Percentiles rank a stretch among this genome's conserved stretches.
These are phyloP conservation scores for Meganola albula DNA, from an alignment of 2,888 invertebrate genomes.

Conservation along the genomic window DNA sequence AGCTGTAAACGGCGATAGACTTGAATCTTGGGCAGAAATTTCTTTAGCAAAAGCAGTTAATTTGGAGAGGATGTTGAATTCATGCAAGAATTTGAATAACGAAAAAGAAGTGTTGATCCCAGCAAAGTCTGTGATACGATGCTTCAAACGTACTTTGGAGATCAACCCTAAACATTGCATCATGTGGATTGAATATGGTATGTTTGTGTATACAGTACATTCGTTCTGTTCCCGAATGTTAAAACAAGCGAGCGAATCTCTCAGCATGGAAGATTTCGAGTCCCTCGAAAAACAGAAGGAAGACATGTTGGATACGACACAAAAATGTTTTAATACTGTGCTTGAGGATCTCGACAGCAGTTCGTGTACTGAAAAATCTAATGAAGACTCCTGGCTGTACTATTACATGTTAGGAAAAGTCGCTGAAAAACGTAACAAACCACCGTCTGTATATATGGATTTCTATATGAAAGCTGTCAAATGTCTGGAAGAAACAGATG, in stretches of 20 bases:
- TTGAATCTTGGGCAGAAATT: conserved; percentile 96
- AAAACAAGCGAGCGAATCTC: conserved; percentile 86
- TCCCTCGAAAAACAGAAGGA: conserved; percentile 86
- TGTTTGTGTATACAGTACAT: conserved; percentile 92
- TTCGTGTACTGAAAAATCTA: conserved; percentile 73
- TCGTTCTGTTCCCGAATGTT: conserved; percentile 92
- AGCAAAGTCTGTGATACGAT: conserved; percentile 85
- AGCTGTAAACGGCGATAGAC: conserved; percentile 85
- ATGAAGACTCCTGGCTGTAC: conserved; percentile 94
- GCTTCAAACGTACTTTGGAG: conserved; percentile 88
- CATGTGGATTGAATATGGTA: conserved; percentile 94
- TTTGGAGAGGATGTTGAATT: conserved; percentile 88
- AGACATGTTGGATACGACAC: conserved; percentile 86
- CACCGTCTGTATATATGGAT: conserved; percentile 84
- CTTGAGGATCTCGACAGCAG: conserved; percentile 78
- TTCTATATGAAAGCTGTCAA: conserved; percentile 89
- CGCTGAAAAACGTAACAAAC: conserved; percentile 88
- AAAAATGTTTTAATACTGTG: conserved; percentile 86
- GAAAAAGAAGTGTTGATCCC: conserved; percentile 82
- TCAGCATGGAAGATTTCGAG: conserved; percentile 86
- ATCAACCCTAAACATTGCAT: conserved; percentile 85
- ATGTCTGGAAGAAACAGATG: conserved; percentile 86
- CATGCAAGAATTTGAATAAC: conserved; percentile 78
- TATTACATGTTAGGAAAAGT: conserved; percentile 98
- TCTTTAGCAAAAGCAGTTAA: conserved; percentile 87